These are phyloP conservation scores for Meandrusa payeni DNA, from an alignment of 2,888 invertebrate genomes.

Conservation along the genomic window DNA sequence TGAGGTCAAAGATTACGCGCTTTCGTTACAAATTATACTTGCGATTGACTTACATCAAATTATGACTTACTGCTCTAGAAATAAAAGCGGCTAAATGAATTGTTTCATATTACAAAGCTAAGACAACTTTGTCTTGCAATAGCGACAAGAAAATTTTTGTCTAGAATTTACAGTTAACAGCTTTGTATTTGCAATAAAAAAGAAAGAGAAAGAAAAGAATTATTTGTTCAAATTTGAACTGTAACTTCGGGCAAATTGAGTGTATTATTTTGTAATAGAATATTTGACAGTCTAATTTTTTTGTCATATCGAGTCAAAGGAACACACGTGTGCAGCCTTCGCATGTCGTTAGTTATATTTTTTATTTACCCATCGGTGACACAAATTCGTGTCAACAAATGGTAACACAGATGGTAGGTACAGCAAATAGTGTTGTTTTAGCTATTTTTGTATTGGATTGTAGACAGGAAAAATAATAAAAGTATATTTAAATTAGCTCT, in stretches of 20 bases:
- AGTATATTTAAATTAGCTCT: no score
- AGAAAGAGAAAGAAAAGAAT: not conserved
- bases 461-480: no score
- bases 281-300: slow-evolving; percentile 25
- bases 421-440: slow-evolving; percentile 38
- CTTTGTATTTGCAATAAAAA: slow-evolving; percentile 33
- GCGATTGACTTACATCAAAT: not conserved
- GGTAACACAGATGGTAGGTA: slow-evolving; percentile 67
- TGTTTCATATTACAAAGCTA: not conserved
- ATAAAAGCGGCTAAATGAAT: slow-evolving; percentile 33
- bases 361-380: slow-evolving; percentile 52
- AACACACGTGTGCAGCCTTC: slow-evolving; percentile 63
- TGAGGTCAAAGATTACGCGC: slow-evolving; percentile 49
- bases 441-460: no score
- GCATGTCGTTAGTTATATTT: slow-evolving; percentile 62
- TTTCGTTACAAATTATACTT: slow-evolving; percentile 27
- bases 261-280: not conserved
- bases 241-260: not conserved
- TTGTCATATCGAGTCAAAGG: slow-evolving; percentile 46
- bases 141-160: slow-evolving; percentile 66
- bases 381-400: slow-evolving; percentile 67
- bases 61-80: slow-evolving; percentile 22
- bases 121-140: slow-evolving; percentile 33
- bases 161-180: slow-evolving; percentile 49
- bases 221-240: slow-evolving; percentile 11